These are phyloP conservation scores for Drosophila funebris DNA, from an alignment of 1,140 invertebrate genomes.

Conservation along the genomic window DNA sequence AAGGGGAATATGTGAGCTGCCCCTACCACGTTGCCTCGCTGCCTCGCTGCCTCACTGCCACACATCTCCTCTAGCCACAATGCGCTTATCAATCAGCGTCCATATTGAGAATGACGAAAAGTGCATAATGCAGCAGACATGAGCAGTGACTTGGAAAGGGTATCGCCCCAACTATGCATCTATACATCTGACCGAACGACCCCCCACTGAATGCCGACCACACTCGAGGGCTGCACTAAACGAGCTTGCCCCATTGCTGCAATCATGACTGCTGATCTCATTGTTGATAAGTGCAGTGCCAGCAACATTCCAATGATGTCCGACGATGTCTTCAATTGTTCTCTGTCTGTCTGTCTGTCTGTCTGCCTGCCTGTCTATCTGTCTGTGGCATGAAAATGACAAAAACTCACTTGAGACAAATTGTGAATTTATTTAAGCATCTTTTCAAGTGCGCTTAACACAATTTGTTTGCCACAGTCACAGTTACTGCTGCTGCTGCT, in stretches of 20 bases:
- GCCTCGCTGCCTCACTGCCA: background rate
- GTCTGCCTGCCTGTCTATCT: no score
- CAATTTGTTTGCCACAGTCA: constrained; percentile 58
- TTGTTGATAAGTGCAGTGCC: constrained; percentile 68
- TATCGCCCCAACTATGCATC: constrained; percentile 45
- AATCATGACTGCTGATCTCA: constrained; percentile 66
- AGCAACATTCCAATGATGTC: constrained; percentile 56
- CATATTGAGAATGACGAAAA: constrained; percentile 70
- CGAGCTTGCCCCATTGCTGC: constrained; percentile 38
- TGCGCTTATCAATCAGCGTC: constrained; percentile 69
- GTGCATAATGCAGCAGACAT: constrained; percentile 46
- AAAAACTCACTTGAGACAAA: constrained; percentile 77
- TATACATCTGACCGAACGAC: constrained; percentile 59
- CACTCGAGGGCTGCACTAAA: constrained; percentile 49
- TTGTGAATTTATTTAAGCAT: constrained; percentile 73
- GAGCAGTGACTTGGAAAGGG: background rate
- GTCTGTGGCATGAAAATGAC: constrained; percentile 63
- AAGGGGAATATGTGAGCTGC: background rate
- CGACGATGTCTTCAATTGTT: constrained; percentile 44
- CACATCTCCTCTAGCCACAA: constrained; percentile 35
- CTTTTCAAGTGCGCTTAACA: constrained; percentile 65
- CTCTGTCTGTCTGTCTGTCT: constrained; percentile 26
- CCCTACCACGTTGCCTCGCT: background rate
- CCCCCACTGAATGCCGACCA: constrained; percentile 64
- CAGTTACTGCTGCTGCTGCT: no score